phyloP scores from a whole-genome alignment of 1,140 invertebrate species.

The Apis florea region DNA sequence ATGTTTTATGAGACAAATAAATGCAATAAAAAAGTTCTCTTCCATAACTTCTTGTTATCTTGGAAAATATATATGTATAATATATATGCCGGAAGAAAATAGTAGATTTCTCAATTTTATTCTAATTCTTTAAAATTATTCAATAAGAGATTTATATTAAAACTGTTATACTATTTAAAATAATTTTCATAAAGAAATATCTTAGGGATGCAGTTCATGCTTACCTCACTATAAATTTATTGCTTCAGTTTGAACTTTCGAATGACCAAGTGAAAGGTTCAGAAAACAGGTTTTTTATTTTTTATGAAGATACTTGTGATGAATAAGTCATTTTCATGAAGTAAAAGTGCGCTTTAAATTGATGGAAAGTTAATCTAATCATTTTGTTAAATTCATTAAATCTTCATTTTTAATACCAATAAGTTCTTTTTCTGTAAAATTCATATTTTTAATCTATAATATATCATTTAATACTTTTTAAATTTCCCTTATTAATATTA shows the following conservation, averaged over 20 bases:
- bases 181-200: no score
- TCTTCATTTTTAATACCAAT: no score
- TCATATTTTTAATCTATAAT: background rate
- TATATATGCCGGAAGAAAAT: no score
- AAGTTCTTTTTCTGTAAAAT: background rate
- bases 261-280: slow-evolving; percentile 11
- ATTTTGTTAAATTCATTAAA: background rate
- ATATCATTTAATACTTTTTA: background rate
- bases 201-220: no score
- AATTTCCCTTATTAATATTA: no score
- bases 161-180: background rate
- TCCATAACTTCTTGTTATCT: background rate
- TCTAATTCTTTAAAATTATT: background rate
- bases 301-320: background rate
- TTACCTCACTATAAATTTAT: background rate
- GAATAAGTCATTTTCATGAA: background rate
- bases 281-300: slow-evolving; percentile 5
- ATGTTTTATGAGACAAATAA: background rate
- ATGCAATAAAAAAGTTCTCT: background rate
- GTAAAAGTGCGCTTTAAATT: slow-evolving; percentile 7
- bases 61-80: background rate
- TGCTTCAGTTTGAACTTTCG: background rate
- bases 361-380: background rate
- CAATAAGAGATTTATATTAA: background rate
- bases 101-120: background rate